Percentiles rank a stretch among this genome's conserved stretches.
phyloP scores from a whole-genome alignment of 2,113 vertebrate genomes.

The Neogale vison region DNA sequence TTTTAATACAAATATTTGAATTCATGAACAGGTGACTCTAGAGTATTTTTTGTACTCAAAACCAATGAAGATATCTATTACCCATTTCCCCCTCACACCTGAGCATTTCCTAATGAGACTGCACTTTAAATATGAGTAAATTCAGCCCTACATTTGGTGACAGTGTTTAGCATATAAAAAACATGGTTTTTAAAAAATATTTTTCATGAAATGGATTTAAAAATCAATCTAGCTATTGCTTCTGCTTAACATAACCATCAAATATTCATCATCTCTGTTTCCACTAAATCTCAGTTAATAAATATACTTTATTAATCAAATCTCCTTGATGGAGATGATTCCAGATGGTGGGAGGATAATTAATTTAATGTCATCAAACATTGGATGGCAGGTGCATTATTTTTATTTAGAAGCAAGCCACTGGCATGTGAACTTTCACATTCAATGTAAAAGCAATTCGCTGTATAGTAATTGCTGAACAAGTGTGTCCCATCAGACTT shows the following conservation, averaged over 20 bases:
- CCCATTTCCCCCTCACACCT: neutral
- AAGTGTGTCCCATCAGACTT: neutral
- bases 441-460: slow-evolving; percentile 35
- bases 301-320: slow-evolving; percentile 42
- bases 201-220: slow-evolving; percentile 2
- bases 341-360: slow-evolving; percentile 43
- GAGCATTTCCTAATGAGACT: neutral
- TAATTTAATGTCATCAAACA: slow-evolving; percentile 34
- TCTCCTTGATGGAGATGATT: slow-evolving; percentile 42
- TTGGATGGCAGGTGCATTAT: slow-evolving; percentile 66
- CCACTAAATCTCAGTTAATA: slow-evolving; percentile 40
- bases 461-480: slow-evolving; percentile 38
- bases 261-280: slow-evolving; percentile 25
- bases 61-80: neutral
- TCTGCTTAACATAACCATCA: slow-evolving; percentile 16
- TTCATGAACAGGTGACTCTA: neutral
- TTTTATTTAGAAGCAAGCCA: slow-evolving; percentile 52
- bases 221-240: slow-evolving; percentile 27
- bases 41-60: neutral
- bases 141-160: neutral
- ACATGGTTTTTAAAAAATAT: neutral
- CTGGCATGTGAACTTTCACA: slow-evolving; percentile 46
- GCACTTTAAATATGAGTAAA: slow-evolving; percentile 18
- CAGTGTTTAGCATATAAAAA: neutral
- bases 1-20: slow-evolving; percentile 1